These are phyloP conservation scores for Lasius platythorax DNA, from an alignment of 2,888 invertebrate species.

Conservation along the genomic window DNA sequence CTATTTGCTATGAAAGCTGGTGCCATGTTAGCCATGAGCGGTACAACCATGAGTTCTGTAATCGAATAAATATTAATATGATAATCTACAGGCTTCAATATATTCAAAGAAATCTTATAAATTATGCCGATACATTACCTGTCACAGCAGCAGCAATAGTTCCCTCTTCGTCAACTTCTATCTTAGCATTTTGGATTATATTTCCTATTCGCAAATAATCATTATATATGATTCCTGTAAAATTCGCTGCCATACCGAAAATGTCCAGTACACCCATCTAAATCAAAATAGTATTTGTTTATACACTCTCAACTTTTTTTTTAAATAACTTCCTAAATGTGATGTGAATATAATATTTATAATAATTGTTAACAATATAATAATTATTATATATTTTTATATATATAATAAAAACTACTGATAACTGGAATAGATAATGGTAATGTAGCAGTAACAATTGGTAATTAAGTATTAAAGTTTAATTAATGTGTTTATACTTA, in stretches of 20 bases:
- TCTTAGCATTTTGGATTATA: conserved; percentile 89
- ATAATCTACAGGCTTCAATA: not conserved
- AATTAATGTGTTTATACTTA: conserved; percentile 82
- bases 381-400: conserved; percentile 18
- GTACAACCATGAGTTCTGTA: conserved; percentile 87
- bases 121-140: conserved; percentile 76
- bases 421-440: not conserved
- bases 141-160: conserved; percentile 90
- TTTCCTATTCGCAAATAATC: conserved; percentile 86
- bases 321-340: conserved; percentile 14
- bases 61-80: conserved; percentile 23
- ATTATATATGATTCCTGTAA: conserved; percentile 87
- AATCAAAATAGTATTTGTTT: conserved; percentile 67
- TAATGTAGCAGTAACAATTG: not conserved
- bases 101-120: not conserved
- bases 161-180: conserved; percentile 90
- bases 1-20: conserved; percentile 87
- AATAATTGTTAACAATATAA: not conserved
- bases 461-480: not conserved
- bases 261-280: conserved; percentile 89
- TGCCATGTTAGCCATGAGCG: conserved; percentile 87
- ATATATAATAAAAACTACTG: not conserved
- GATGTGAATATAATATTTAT: not conserved
- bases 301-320: not conserved
- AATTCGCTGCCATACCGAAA: conserved; percentile 88